Base-by-base conservation (phyloP, 2,113 vertebrate genomes). In the Alexandromys fortis region DNA sequence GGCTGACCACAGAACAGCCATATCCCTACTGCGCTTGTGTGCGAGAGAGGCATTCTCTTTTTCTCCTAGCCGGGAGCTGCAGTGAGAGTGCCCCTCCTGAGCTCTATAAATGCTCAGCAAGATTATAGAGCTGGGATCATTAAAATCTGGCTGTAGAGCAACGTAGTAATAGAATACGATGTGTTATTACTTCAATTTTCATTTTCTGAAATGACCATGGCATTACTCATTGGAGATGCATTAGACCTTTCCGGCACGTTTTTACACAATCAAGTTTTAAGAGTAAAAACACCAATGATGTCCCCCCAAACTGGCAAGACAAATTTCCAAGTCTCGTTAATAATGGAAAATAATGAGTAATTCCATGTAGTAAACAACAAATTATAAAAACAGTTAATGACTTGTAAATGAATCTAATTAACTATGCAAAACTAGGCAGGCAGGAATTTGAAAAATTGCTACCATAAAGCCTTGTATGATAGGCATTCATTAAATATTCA, bases 131-230 rank as follows among this genome's bases (percentile, higher is more conserved):
- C 68, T 72, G 65, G 75, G 65, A 78, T 97, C 88, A 96, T 95
- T 97, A 97, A 97, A 96, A 96, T 87, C 81, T 91, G 86, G 90
- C 85, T 97, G 86, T 67, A 86, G 85, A 97, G 90, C 17, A 73
- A 13, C 68, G n/a, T 91, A 73, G 92, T 87, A 92, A 91, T 77
- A 95, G 94, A 96, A 92, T 96, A 93, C 90, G 81, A 97, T 96
- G 76, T 79, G 81, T 86, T 97, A 96, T 92, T 83, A 82, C 61
- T 97, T 95, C 76, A 89, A 76, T 94, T 97, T 96, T 96, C 96
- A 96, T 96, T 95, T 97, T 92, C 88, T 85, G 90, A 95, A 94
- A 96, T 82, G 95, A 91, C 89, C 85, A 52, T 75, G 65, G 86
- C 86, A 95, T 96, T 94, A 94, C 55, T 97, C 94, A 95, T 42